Percentiles rank a stretch among this genome's conserved stretches.
These are phyloP conservation scores for Macaca mulatta DNA, from an alignment of 2,113 vertebrate species.

Conservation along the genomic window DNA sequence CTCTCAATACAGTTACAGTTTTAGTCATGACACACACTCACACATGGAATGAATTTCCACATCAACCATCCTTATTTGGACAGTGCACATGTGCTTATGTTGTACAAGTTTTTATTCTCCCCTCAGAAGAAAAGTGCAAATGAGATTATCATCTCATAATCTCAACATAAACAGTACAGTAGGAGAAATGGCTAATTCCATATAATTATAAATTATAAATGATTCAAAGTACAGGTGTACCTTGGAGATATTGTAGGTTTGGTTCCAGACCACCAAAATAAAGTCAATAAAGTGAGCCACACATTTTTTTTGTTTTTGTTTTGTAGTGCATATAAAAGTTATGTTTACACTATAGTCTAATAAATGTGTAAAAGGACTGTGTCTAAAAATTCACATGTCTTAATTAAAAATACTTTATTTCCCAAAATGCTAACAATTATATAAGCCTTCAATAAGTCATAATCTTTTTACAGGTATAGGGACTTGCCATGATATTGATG, in stretches of 20 bases:
- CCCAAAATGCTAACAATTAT: neutral
- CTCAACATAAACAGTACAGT: neutral
- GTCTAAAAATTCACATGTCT: neutral
- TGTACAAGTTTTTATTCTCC: neutral
- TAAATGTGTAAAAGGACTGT: neutral
- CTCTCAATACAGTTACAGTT: neutral
- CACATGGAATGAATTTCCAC: neutral
- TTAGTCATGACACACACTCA: neutral
- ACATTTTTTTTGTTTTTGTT: neutral
- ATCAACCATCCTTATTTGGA: neutral
- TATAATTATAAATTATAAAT: neutral
- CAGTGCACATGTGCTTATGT: neutral
- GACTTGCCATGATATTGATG: neutral
- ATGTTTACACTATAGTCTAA: neutral
- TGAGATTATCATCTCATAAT: neutral
- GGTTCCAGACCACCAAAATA: neutral
- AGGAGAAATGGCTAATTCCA: slow-evolving; percentile 24
- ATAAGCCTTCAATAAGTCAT: neutral
- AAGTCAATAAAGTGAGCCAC: neutral
- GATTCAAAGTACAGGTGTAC: neutral
- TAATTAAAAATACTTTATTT: neutral
- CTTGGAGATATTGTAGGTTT: neutral
- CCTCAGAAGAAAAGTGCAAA: neutral
- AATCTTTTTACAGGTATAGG: neutral
- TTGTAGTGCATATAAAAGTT: neutral